These are phyloP conservation scores for Xenotilapia leptura DNA, from an alignment of 2,113 vertebrate genomes.

Conservation along the genomic window DNA sequence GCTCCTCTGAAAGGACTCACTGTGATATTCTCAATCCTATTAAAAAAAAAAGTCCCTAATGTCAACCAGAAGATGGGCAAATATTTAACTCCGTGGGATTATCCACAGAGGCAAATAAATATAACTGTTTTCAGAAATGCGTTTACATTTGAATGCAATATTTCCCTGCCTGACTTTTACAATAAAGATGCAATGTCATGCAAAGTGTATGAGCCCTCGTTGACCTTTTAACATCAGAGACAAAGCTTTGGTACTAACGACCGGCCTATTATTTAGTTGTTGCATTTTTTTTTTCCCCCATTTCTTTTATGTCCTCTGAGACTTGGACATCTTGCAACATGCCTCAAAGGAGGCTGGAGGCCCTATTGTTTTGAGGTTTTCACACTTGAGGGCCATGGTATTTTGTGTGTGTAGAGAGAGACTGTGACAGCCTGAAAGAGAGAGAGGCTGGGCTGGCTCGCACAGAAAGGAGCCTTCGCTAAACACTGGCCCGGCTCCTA, in stretches of 20 bases:
- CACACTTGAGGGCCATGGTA: constrained; percentile 63
- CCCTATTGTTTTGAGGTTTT: constrained; percentile 66
- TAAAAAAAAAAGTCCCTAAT: constrained; percentile 20
- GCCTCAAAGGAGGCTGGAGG: constrained; percentile 59
- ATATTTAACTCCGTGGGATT: constrained; percentile 39
- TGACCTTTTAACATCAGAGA: constrained; percentile 45
- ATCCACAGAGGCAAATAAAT: constrained; percentile 23
- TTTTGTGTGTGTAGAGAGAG: constrained; percentile 44
- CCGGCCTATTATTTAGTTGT: constrained; percentile 56
- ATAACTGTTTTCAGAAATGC: constrained; percentile 42
- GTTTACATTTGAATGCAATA: constrained; percentile 37
- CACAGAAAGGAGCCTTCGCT: constrained; percentile 52
- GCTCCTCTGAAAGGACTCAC: constrained; percentile 30
- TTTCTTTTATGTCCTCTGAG: constrained; percentile 48
- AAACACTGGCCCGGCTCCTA: constrained; percentile 48
- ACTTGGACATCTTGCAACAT: constrained; percentile 58
- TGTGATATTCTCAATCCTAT: constrained; percentile 25
- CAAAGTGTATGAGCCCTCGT: constrained; percentile 46
- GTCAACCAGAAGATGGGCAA: constrained; percentile 40
- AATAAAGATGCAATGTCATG: constrained; percentile 42
- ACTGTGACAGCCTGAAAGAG: constrained; percentile 53
- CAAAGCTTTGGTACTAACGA: constrained; percentile 45
- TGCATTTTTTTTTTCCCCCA: constrained; percentile 8
- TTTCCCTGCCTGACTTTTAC: constrained; percentile 20
- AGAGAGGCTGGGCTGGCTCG: constrained; percentile 34